Evolutionary conservation across 2,113 vertebrate species (phyloP), one percentile per base, ranked within the genome.

Genomic region (Pteruthius melanotis): DNA sequence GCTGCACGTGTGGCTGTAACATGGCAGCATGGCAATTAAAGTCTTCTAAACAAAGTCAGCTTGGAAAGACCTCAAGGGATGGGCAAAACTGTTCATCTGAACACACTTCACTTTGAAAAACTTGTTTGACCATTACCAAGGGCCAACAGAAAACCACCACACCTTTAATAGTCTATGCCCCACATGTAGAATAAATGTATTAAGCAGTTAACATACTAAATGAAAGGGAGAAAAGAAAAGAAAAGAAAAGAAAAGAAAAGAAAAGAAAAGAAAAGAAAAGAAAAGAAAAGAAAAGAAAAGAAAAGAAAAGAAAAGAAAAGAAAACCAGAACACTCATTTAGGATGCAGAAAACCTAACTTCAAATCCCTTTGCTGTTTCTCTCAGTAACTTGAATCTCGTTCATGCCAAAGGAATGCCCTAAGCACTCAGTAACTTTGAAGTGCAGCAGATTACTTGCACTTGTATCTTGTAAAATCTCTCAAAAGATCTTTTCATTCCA

Each of bases 401-500:
- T 96, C 92, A 90, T 40, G 66, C 54, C 68, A 90, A 97, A 92
- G 61, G 79, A 94, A 75, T 0, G 4, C 93, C 64, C 77, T 31
- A 78, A 95, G 94, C 14, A 1, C 54, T 74, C 14, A 50, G 26
- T 19, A 81, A 68, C 69, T 93, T 90, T 64, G 64, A 89, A 95
- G 50, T 59, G n/a, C 66, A 94, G 88, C 45, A 59, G 71, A 64
- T 83, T 90, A 83, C 39, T 86, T 61, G 21, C 26, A 74, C 30
- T 70, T 47, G 8, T 66, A 23, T 80, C 93, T 86, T 83, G 22
- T 54, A 88, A 94, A 95, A 93, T 45, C 71, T 90, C 78, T 70
- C 63, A 59, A 94, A 96, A 94, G 31, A 16, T 30, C 71, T 86
- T 93, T 95, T 70, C 22, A 83, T 94, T 83, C 42, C 35, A 74